Percentiles rank a stretch among this genome's conserved stretches.
These are phyloP conservation scores for Lymantria dispar DNA, from an alignment of 2,888 invertebrate species.

Conservation along the genomic window DNA sequence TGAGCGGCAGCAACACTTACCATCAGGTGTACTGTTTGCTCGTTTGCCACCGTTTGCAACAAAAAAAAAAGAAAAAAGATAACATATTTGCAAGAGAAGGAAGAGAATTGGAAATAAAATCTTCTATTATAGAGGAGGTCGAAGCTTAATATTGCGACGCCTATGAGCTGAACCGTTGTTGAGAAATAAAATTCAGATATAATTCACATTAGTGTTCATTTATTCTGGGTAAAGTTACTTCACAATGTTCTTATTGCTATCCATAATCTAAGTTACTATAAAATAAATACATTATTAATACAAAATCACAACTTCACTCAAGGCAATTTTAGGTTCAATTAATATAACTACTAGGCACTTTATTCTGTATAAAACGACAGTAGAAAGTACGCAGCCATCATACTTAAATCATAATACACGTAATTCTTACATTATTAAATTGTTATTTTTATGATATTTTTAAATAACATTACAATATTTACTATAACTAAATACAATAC, in stretches of 20 bases:
- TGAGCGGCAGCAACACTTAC: too few species aligned
- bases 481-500: slow-evolving; percentile 32
- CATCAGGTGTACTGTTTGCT: too few species aligned
- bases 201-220: slow-evolving; percentile 48
- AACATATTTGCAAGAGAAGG: too few species aligned
- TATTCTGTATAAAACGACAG: slow-evolving; percentile 4
- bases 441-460: slow-evolving; percentile 14
- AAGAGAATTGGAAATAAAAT: too few species aligned
- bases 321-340: slow-evolving; percentile 48
- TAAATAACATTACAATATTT: slow-evolving; percentile 26
- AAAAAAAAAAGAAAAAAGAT: too few species aligned
- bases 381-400: slow-evolving; percentile 4
- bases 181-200: slow-evolving; percentile 24
- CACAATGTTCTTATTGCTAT: slow-evolving; percentile 50
- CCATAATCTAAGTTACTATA: slow-evolving; percentile 39
- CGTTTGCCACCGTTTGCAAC: too few species aligned
- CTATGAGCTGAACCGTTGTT: background rate
- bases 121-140: too few species aligned
- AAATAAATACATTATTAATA: slow-evolving; percentile 62
- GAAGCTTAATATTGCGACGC: too few species aligned
- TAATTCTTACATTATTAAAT: background rate
- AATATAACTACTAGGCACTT: slow-evolving; percentile 8
- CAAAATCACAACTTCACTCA: slow-evolving; percentile 62
- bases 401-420: background rate
- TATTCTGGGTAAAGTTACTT: slow-evolving; percentile 61